These are phyloP conservation scores for Lagopus muta DNA, from an alignment of 2,113 vertebrate genomes.

Conservation along the genomic window DNA sequence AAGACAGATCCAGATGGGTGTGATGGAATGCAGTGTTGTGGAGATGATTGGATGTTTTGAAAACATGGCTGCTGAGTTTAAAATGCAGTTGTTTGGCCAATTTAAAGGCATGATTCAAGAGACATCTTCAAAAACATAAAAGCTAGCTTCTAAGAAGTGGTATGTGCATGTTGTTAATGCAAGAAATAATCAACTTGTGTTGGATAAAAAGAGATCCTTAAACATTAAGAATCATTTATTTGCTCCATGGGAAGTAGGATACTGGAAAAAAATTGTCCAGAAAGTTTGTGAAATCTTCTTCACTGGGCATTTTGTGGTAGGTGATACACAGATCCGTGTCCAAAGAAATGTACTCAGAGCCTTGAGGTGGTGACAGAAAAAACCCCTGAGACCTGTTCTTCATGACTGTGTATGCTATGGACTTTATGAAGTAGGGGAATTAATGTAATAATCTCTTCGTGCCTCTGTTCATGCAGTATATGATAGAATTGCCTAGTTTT, in stretches of 20 bases:
- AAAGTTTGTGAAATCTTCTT: not conserved
- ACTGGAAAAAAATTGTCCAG: not conserved
- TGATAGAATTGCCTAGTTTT: conserved; percentile 39
- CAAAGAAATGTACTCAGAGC: not conserved
- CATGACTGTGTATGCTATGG: not conserved
- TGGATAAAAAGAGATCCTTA: not conserved
- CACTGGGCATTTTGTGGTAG: not conserved
- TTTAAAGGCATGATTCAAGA: not conserved
- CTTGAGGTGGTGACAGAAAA: not conserved
- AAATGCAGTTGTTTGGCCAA: not conserved
- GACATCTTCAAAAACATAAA: not conserved
- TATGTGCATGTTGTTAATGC: not conserved
- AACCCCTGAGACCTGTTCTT: conserved; percentile 14
- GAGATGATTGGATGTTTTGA: not conserved
- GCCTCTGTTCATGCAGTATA: conserved; percentile 24
- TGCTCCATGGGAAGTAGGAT: not conserved
- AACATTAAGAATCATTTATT: not conserved
- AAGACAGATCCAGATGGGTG: not conserved
- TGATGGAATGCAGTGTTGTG: not conserved
- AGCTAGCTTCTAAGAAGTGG: not conserved
- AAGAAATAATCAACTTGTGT: not conserved
- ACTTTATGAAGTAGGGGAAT: conserved; percentile 28
- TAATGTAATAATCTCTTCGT: conserved; percentile 49
- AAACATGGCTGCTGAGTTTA: not conserved
- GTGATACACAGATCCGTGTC: not conserved